Base-by-base conservation (phyloP, 2,888 invertebrate species). In the Troilus luridus region DNA sequence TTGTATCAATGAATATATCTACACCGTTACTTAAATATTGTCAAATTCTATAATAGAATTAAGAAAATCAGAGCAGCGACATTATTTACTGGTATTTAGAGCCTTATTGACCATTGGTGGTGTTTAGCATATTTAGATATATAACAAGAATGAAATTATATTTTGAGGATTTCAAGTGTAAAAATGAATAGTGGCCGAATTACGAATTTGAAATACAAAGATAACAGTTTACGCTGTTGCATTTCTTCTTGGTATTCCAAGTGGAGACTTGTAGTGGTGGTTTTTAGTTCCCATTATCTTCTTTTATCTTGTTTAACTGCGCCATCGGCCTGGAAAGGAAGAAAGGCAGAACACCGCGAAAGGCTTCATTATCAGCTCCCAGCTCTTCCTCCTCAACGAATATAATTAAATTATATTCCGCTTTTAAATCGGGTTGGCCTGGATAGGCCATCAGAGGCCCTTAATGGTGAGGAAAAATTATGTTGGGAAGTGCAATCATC, bases 241-340 rank as follows among this genome's bases (percentile, higher is more conserved):
- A 67, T 67, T 67, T 24, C 64, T 67, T 67, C n/a, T 67, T n/a
- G 24, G 11, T 67, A 24, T 67, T 24, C 24, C 10, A 67, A 62
- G 21, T 21, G 21, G 62, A 62, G 62, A 62, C 62, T 62, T 67
- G 2, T 41, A 41, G 41, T 41, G 12, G 1, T 10, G 24, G 10
- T 24, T 67, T 67, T 67, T 24, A 24, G n/a, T n/a, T 24, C 1
- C 59, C 11, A 67, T 67, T 67, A 67, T 67, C 64, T 67, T 67
- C 24, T 67, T n/a, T 67, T 67, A 67, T 67, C 64, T 24, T 24
- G 64, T 67, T 67, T 67, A n/a, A 67, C n/a, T n/a, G 64, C n/a
- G 24, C 64, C 64, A 67, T 11, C 64, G 64, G 24, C 64, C 64
- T 67, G 64, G 24, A 67, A 67, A 67, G 9, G 64, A n/a, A 67